Base-by-base conservation (phyloP, 2,888 invertebrate genomes). In the Congeria kusceri region DNA sequence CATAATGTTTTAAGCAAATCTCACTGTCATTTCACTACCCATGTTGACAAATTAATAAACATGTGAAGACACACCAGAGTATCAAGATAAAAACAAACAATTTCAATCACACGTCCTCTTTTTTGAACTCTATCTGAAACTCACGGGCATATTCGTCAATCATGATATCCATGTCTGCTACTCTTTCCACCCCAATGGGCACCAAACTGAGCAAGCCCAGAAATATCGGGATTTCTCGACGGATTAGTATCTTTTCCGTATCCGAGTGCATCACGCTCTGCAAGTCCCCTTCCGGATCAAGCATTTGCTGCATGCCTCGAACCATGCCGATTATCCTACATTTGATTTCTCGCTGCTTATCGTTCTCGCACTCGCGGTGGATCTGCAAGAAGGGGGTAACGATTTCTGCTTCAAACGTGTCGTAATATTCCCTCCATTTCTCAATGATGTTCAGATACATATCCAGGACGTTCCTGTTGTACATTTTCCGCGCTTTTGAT, bases 91-190 rank as follows among this genome's bases (percentile, higher is more conserved):
- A 39, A 39, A 39, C 39, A 11, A 39, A 39, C 3, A 39, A n/a
- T n/a, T 39, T 3, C 39, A 39, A 39, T 39, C 39, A 39, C 39
- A 7, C 15, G 39, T 39, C 39, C 53, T 53, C 53, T 25, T 53
- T 53, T 23, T 23, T 53, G 25, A 53, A 53, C 23, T 81, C 80
- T 25, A 81, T 61, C 39, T 82, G 75, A 65, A 83, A 90, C 13
- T 84, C 86, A 18, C 83, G 80, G 20, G 89, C 78, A 68, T 91
- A 91, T 29, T 91, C 91, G 56, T 91, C 91, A 27, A 89, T 77
- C 23, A 72, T 73, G 32, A 88, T 86, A 61, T 91, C 90, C 27
- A 91, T 87, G 39, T 90, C 90, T 7, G 86, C 71, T 1, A 88
- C 76, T 20, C 80, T 79, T 53, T 89, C 89, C 4, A 88, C 66